Conservation (phyloP, 2,888 invertebrate genomes). For the Microplitis manilae region DNA sequence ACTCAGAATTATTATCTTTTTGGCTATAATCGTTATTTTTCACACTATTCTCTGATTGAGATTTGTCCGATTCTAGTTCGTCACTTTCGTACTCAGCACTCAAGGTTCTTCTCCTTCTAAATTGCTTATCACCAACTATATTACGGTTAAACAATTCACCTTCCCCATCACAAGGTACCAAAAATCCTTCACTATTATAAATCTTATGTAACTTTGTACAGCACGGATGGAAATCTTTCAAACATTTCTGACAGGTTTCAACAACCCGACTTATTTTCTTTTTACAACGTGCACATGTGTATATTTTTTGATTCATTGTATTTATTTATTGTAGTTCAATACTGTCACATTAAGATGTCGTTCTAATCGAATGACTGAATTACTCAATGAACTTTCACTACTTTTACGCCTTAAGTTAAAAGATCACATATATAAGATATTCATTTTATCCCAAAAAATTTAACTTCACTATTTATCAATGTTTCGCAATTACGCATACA, state of each 20-base stretch:
- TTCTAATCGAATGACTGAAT: no score
- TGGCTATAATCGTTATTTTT: neutral
- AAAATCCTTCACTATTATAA: neutral
- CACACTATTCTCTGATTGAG: no score
- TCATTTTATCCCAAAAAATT: no score
- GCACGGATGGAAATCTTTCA: conserved; percentile 10
- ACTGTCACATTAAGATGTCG: no score
- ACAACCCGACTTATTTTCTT: neutral
- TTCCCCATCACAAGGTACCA: neutral
- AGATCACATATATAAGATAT: no score
- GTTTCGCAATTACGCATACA: no score
- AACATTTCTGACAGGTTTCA: neutral
- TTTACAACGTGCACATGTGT: neutral
- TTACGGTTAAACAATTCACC: neutral
- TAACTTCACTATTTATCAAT: no score
- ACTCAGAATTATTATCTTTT: neutral
- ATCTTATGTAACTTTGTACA: neutral
- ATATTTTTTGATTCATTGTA: neutral
- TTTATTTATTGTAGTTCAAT: neutral
- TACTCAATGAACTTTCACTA: no score
- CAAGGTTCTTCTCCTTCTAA: neutral
- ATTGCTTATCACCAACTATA: neutral
- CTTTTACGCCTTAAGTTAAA: no score
- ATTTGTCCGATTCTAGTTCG: neutral
- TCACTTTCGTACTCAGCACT: neutral